Conservation (phyloP, 1,140 invertebrate genomes). For the Amyelois transitella region DNA sequence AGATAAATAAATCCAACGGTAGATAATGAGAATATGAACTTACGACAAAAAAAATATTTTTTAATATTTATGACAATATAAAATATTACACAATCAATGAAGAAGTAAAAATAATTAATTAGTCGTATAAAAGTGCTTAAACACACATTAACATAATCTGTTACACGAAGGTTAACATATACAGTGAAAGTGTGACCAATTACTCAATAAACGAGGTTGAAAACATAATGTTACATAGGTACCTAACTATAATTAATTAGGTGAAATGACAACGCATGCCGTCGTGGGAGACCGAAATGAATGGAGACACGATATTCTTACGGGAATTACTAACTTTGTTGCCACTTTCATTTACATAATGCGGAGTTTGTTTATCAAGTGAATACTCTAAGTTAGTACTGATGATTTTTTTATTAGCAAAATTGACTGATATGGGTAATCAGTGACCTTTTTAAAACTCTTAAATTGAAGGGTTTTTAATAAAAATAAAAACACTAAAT, state of each 20-base stretch:
- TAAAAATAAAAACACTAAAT: no score
- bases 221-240: slow-evolving; percentile 4
- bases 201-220: slow-evolving; percentile 3
- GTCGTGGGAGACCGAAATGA: slow-evolving; percentile 58
- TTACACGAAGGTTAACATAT: background rate
- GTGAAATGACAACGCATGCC: slow-evolving; percentile 29
- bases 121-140: background rate
- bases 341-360: slow-evolving; percentile 46
- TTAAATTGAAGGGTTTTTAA: no score
- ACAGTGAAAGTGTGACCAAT: slow-evolving; percentile 12
- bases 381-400: background rate
- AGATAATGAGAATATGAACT: background rate
- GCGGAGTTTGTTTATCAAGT: slow-evolving; percentile 8
- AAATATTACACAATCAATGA: background rate
- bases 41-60: background rate
- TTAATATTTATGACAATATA: background rate
- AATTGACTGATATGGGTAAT: background rate
- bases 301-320: slow-evolving; percentile 41
- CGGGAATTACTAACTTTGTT: slow-evolving; percentile 36
- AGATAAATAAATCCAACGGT: background rate
- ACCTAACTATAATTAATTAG: slow-evolving; percentile 27
- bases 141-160: background rate
- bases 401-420: background rate
- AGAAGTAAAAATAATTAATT: background rate
- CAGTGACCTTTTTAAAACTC: no score